Conservation (phyloP, 2,888 invertebrate species). For the Sceliomorpha sp. region DNA sequence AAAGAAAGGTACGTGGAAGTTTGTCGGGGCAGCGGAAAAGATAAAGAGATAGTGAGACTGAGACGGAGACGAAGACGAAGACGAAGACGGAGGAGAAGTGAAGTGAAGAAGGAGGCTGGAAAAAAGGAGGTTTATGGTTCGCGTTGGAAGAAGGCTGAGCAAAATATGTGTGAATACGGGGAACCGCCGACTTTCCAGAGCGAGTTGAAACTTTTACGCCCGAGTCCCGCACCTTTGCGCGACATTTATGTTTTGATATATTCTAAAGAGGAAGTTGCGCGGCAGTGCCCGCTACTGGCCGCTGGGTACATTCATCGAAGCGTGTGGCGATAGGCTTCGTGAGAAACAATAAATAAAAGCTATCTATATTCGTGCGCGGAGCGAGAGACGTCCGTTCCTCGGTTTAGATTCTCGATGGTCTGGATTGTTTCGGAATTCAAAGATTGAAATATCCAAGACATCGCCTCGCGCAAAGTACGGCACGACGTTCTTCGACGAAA, state of each 20-base stretch:
- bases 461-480: conserved; percentile 30
- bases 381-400: conserved; percentile 63
- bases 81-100: conserved; percentile 12
- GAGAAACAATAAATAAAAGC: conserved; percentile 79
- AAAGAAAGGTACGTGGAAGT: conserved; percentile 35
- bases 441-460: conserved; percentile 30
- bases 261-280: conserved; percentile 67
- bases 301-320: conserved; percentile 63
- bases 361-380: conserved; percentile 74
- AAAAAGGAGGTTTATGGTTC: conserved; percentile 51
- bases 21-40: conserved; percentile 14
- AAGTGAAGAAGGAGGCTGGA: conserved; percentile 15
- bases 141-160: conserved; percentile 39
- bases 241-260: conserved; percentile 56
- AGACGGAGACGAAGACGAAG: conserved; percentile 35
- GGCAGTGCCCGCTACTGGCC: conserved; percentile 77
- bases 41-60: conserved; percentile 6
- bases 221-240: conserved; percentile 39
- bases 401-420: conserved; percentile 66
- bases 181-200: conserved; percentile 41
- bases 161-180: conserved; percentile 27
- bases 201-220: conserved; percentile 37
- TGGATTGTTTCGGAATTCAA: conserved; percentile 55
- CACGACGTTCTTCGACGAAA: conserved; percentile 33
- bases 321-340: conserved; percentile 63